phyloP scores from a whole-genome alignment of 2,888 invertebrate genomes.

The Monoplex corrugatus region DNA sequence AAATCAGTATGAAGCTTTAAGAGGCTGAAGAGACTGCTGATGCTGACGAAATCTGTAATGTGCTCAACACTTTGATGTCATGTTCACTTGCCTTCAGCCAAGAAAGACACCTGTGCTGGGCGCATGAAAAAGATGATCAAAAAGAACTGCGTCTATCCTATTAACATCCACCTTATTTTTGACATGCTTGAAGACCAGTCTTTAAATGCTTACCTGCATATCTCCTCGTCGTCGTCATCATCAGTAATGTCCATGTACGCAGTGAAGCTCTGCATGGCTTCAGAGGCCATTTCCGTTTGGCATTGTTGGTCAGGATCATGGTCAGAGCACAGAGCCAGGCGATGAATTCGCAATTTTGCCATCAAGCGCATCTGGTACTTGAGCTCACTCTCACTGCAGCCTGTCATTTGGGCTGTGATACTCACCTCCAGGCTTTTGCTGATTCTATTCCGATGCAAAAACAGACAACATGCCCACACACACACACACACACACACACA shows the following conservation, averaged over 20 bases:
- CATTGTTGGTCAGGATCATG: conserved; percentile 47
- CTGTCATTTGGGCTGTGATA: not conserved
- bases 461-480: not conserved
- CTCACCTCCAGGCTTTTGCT: not conserved
- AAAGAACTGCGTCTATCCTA: too few relatives aligned
- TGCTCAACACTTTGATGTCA: too few relatives aligned
- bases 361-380: not conserved
- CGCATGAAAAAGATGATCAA: too few relatives aligned
- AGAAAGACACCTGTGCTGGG: too few relatives aligned
- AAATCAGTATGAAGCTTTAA: too few relatives aligned
- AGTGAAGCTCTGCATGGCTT: conserved; percentile 42
- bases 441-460: not conserved
- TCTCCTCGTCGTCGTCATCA: not conserved
- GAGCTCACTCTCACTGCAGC: not conserved
- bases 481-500: not conserved
- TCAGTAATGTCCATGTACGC: conserved; percentile 37
- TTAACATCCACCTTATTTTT: too few relatives aligned
- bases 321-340: conserved; percentile 45
- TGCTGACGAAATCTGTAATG: too few relatives aligned
- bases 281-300: conserved; percentile 34
- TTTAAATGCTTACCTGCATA: too few relatives aligned
- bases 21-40: too few relatives aligned
- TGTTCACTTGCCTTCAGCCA: too few relatives aligned
- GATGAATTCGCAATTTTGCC: not conserved
- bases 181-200: too few relatives aligned